Evolutionary conservation across 2,888 invertebrate species (phyloP).

Genomic region (Hartigia nigra): DNA sequence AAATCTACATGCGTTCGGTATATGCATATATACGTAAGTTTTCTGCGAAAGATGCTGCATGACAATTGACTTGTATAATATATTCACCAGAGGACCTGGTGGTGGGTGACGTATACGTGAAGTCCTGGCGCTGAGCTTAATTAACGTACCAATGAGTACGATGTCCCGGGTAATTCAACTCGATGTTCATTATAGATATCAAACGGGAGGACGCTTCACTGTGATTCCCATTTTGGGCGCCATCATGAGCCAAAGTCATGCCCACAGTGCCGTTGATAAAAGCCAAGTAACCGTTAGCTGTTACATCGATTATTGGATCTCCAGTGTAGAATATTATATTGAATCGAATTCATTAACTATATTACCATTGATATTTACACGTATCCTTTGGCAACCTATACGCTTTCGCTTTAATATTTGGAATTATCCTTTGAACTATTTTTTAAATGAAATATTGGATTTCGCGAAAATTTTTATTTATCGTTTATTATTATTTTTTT

Average conservation of each 20-base stretch:
- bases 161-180: slow-evolving; percentile 32
- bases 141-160: slow-evolving; percentile 36
- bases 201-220: not conserved
- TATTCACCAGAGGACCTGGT: not conserved
- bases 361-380: not conserved
- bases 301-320: not conserved
- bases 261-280: not conserved
- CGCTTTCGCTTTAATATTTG: not conserved
- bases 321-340: not conserved
- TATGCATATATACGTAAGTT: not conserved
- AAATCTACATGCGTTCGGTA: not conserved
- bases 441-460: not conserved
- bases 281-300: not conserved
- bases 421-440: too few relatives aligned
- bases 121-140: slow-evolving; percentile 21
- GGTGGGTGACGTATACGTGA: not conserved
- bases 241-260: not conserved
- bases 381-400: not conserved
- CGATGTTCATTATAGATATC: slow-evolving; percentile 37
- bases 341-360: not conserved
- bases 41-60: not conserved
- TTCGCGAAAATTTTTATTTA: too few relatives aligned
- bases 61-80: not conserved
- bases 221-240: not conserved
- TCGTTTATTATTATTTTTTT: not conserved